Percentiles rank a stretch among this genome's conserved stretches.
These are phyloP conservation scores for Vicugna pacos DNA, from an alignment of 2,113 vertebrate genomes.

Conservation along the genomic window DNA sequence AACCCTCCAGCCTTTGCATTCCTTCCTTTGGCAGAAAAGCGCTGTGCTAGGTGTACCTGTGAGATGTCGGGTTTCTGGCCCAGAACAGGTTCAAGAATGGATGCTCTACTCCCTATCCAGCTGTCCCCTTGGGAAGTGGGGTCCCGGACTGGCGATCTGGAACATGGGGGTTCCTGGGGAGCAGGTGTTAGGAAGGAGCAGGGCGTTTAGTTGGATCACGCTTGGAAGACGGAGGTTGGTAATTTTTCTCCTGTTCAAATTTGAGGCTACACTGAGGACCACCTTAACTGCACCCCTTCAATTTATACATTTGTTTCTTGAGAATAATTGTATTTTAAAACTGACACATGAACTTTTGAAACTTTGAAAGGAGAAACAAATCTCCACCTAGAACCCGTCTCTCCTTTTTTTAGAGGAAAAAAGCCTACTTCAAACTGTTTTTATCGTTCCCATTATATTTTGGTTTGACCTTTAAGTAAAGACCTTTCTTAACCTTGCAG, in stretches of 20 bases:
- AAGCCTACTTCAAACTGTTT: slow-evolving; percentile 19
- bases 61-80: neutral
- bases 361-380: slow-evolving; percentile 5
- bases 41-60: neutral
- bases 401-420: neutral
- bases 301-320: neutral
- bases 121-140: neutral
- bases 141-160: neutral
- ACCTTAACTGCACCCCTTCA: neutral
- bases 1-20: neutral
- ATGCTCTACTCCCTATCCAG: too few relatives aligned
- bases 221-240: neutral
- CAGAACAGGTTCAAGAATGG: neutral
- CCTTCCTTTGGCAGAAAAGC: neutral
- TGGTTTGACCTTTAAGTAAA: slow-evolving; percentile 76
- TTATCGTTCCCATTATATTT: slow-evolving; percentile 62
- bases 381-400: neutral
- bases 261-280: neutral
- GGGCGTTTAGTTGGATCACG: neutral
- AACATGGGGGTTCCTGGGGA: neutral
- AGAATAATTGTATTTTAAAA: slow-evolving; percentile 33
- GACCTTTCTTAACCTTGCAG: slow-evolving; percentile 50
- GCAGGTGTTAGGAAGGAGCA: neutral
- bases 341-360: neutral
- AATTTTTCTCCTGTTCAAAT: neutral